phyloP scores from a whole-genome alignment of 2,888 invertebrate genomes.

The Polia nebulosa region DNA sequence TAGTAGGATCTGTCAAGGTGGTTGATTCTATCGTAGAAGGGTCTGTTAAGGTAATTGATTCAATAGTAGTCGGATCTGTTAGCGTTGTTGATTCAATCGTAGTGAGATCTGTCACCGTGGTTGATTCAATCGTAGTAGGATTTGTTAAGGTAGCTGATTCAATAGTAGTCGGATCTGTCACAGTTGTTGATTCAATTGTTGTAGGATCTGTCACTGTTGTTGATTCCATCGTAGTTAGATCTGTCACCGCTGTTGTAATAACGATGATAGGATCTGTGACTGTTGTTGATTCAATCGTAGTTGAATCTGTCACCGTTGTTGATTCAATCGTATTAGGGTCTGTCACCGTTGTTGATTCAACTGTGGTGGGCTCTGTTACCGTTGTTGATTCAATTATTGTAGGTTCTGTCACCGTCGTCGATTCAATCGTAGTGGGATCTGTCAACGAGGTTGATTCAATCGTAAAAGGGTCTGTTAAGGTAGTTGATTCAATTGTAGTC shows the following conservation, averaged over 20 bases:
- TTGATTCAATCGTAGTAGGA: not conserved
- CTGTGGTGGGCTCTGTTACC: not conserved
- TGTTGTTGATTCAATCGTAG: not conserved
- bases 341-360: not conserved
- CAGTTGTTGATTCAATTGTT: not conserved
- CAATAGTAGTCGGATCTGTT: slow-evolving; percentile 9
- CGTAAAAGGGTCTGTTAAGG: not conserved
- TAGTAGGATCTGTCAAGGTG: not conserved
- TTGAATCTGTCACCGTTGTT: not conserved
- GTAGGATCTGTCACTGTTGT: not conserved
- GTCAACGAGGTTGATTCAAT: not conserved
- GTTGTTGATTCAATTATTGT: slow-evolving; percentile 21
- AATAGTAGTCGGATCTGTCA: not conserved
- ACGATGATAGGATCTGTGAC: slow-evolving; percentile 8
- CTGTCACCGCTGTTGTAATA: not conserved
- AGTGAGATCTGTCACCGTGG: not conserved
- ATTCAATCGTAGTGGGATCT: not conserved
- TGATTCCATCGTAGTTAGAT: not conserved
- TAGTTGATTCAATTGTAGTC: not conserved
- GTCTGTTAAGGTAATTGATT: not conserved
- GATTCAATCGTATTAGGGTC: slow-evolving; percentile 12
- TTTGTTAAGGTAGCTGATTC: not conserved
- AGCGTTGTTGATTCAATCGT: not conserved
- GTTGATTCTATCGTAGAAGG: slow-evolving; percentile 3
- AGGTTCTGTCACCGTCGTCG: not conserved